phyloP scores from a whole-genome alignment of 2,113 vertebrate genomes.

The Seriola dumerili region DNA sequence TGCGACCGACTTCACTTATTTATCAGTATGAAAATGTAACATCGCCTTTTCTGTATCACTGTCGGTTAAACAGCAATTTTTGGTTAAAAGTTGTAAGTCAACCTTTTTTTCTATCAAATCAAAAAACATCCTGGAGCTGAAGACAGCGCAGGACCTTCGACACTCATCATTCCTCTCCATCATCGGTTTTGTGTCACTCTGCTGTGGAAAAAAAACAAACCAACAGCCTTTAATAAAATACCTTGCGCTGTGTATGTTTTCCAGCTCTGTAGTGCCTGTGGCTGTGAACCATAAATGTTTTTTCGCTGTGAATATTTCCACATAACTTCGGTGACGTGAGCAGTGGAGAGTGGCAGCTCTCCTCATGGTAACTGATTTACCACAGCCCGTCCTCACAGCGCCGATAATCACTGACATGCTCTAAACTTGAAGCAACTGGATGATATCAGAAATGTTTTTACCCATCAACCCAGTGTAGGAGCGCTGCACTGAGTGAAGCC shows the following conservation, averaged over 20 bases:
- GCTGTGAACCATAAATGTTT: background rate
- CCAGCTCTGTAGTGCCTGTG: background rate
- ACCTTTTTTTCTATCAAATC: background rate
- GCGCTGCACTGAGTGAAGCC: background rate
- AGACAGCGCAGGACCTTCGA: background rate
- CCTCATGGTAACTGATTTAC: slow-evolving; percentile 35
- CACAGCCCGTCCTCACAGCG: background rate
- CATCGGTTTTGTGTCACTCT: background rate
- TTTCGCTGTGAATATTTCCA: slow-evolving; percentile 9
- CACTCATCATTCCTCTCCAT: background rate
- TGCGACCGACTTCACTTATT: background rate
- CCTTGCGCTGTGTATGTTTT: background rate
- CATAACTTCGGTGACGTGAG: background rate
- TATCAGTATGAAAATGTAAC: slow-evolving; percentile 1
- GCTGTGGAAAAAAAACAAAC: background rate
- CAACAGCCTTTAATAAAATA: background rate
- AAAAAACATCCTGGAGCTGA: background rate
- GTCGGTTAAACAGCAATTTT: too few species aligned
- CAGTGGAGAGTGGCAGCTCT: background rate
- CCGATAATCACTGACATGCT: slow-evolving; percentile 10
- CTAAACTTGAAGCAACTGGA: slow-evolving; percentile 20
- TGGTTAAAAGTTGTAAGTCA: background rate
- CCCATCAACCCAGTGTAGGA: slow-evolving; percentile 8
- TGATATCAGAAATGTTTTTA: slow-evolving; percentile 26
- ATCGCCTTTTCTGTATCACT: background rate